Evolutionary conservation across 2,797 vertebrate genomes (phyloP).

Genomic region (Falco naumanni): DNA sequence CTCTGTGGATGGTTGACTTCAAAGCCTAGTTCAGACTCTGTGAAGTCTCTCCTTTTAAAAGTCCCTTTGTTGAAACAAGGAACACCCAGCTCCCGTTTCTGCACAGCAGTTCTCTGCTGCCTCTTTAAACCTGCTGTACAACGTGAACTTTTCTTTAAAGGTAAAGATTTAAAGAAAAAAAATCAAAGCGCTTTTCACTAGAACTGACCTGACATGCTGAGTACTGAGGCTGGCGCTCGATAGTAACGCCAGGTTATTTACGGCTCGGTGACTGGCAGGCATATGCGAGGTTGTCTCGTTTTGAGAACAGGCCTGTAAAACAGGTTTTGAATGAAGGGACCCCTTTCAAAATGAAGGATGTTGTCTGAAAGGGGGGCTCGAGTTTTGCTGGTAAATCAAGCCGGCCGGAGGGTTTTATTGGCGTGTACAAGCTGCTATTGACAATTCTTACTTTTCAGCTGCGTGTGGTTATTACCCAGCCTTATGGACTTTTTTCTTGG

Average conservation of each 20-base stretch:
- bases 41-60: neutral
- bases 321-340: constrained; percentile 15
- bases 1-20: neutral
- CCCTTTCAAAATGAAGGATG: constrained; percentile 2
- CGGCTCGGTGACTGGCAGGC: constrained; percentile 11
- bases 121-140: neutral
- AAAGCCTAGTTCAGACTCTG: neutral
- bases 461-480: neutral
- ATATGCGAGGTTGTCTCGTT: neutral
- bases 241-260: neutral
- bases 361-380: neutral
- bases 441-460: neutral
- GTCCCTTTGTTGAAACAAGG: neutral
- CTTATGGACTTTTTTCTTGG: neutral
- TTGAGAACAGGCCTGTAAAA: constrained; percentile 14
- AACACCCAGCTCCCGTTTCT: neutral
- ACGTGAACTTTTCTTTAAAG: neutral
- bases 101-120: neutral
- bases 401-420: neutral
- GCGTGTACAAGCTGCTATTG: neutral
- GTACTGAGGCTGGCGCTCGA: neutral
- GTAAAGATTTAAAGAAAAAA: neutral
- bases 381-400: neutral
- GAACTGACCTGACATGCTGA: neutral
- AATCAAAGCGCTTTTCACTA: neutral